Conservation (phyloP, 2,797 vertebrate species). For the Menidia menidia region DNA sequence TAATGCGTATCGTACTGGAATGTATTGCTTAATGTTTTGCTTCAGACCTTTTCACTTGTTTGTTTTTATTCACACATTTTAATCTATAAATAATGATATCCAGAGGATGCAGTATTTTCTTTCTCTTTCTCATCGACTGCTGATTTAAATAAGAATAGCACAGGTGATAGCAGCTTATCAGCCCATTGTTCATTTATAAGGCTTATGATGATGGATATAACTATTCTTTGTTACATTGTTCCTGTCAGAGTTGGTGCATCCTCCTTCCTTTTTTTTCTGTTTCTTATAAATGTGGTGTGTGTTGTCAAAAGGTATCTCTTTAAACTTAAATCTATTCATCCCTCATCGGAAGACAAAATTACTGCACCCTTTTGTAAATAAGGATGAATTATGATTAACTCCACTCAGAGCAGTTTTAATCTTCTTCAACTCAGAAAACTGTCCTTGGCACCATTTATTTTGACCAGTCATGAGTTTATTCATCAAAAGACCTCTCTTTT, state of each 20-base stretch:
- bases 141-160: constrained; percentile 4
- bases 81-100: not conserved
- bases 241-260: constrained; percentile 4
- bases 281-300: constrained; percentile 27
- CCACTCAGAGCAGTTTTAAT: constrained; percentile 2
- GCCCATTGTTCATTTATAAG: not conserved
- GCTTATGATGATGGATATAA: not conserved
- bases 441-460: constrained; percentile 14
- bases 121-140: not conserved
- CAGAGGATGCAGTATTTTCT: not conserved
- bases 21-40: constrained; percentile 6
- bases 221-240: constrained; percentile 15
- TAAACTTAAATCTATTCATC: not conserved
- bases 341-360: constrained; percentile 4
- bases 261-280: constrained; percentile 15
- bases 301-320: not conserved
- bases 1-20: constrained; percentile 14
- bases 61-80: not conserved
- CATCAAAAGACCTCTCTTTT: not conserved
- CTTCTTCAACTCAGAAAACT: constrained; percentile 3
- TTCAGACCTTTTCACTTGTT: constrained; percentile 12
- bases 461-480: constrained; percentile 2
- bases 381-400: constrained; percentile 8
- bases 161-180: constrained; percentile 1
- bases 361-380: constrained; percentile 25